These are phyloP conservation scores for Pseudolaguvia tuberculata DNA, from an alignment of 2,113 vertebrate genomes.

Conservation along the genomic window DNA sequence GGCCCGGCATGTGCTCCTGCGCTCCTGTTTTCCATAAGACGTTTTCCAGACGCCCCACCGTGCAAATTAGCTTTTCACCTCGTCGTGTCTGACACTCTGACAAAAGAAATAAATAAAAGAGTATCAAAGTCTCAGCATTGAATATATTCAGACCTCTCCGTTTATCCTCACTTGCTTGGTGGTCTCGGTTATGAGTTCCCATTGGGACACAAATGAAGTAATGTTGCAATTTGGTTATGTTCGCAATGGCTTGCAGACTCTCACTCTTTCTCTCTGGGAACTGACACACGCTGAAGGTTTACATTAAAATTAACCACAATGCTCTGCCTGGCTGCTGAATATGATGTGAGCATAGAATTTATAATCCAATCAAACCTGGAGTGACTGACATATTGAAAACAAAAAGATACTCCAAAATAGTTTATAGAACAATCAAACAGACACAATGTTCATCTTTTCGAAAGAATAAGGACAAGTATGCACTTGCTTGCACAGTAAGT, in stretches of 20 bases:
- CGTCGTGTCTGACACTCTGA: constrained; percentile 53
- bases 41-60: constrained; percentile 46
- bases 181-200: constrained; percentile 68
- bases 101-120: constrained; percentile 71
- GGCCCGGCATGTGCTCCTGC: constrained; percentile 13
- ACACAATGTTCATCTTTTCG: not conserved
- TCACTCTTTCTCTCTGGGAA: not conserved
- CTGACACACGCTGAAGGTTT: constrained; percentile 13
- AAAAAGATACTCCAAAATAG: not conserved
- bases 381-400: not conserved
- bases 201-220: constrained; percentile 46
- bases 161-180: constrained; percentile 72
- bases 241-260: constrained; percentile 23
- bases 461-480: no score
- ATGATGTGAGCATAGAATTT: constrained; percentile 25
- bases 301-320: not conserved
- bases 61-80: constrained; percentile 53
- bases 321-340: not conserved
- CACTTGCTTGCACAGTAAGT: no score
- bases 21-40: constrained; percentile 53
- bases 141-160: constrained; percentile 68
- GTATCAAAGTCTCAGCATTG: constrained; percentile 65
- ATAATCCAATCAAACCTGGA: constrained; percentile 16
- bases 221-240: constrained; percentile 47
- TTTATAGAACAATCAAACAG: not conserved